Base-by-base conservation (phyloP, 2,888 invertebrate genomes). In the Aleiodes testaceus region DNA sequence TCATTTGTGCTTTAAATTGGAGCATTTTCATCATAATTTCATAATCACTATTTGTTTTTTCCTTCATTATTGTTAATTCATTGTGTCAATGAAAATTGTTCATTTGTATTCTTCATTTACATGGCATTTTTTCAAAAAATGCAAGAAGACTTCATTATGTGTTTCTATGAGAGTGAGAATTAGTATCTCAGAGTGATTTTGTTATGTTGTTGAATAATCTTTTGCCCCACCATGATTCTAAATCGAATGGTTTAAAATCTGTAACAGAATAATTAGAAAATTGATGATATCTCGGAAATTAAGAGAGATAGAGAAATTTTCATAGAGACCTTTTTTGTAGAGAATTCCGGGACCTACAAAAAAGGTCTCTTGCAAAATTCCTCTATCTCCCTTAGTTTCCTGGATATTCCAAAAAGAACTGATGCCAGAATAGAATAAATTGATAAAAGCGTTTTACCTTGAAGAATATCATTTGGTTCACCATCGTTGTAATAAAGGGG, bases 181-280 rank as follows among this genome's bases (percentile, higher is more conserved):
- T 26, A 44, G 22, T 45, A 44, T 44, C 68, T 86, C 81, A 87
- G 69, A 92, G 90, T 74, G 94, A 95, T 87, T 93, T 94, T 71
- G 95, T 95, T 86, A 95, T 94, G 87, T 94, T 95, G 82, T 95
- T 94, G 89, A 93, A 95, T 75, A 95, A 89, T 76, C 96, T 90
- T 85, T 94, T 94, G 74, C 95, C 95, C 95, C 96, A 96, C 94
- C 95, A 96, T 45, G 94, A 93, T 86, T 96, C 96, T 83, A 97
- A 90, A 89, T 97, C 96, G 84, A 96, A 96, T 18, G 96, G 95
- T 83, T 95, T 94, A 87, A 96, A 97, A 88, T 95, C 95, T 91
- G 84, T 68, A 88, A 36, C 36, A 36, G 7, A 36, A 36, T 36
- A 26, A 26, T 26, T 36, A 49, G 26, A 26, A 5, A 26, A 26